A percentile compares a stretch with the other conserved stretches of the same genome.
Conservation (phyloP, 2,888 invertebrate genomes). For the Caenorhabditis sp. region DNA sequence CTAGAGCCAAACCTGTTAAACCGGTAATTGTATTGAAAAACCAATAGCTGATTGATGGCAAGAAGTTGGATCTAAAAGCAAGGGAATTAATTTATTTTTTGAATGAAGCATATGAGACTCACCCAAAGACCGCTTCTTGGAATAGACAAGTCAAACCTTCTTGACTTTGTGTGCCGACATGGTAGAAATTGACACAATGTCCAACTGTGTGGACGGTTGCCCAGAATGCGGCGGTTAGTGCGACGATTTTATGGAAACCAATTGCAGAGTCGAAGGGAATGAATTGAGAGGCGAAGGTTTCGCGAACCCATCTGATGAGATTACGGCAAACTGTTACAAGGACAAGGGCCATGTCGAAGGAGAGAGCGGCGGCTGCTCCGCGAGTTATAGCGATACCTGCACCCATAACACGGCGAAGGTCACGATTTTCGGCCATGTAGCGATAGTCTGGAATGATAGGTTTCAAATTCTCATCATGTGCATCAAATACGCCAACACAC, state of each 20-base stretch:
- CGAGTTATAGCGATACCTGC: constrained; percentile 71
- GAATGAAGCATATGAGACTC: constrained; percentile 3
- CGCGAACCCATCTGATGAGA: constrained; percentile 88
- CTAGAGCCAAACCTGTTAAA: constrained; percentile 74
- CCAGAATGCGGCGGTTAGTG: constrained; percentile 91
- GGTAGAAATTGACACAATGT: constrained; percentile 95
- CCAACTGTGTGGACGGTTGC: constrained; percentile 90
- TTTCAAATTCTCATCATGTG: no score
- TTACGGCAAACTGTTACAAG: constrained; percentile 85
- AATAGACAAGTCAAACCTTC: constrained; percentile 91
- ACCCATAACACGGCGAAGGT: constrained; percentile 93
- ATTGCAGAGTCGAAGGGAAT: constrained; percentile 93
- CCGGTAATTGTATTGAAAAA: constrained; percentile 85
- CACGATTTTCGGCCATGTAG: constrained; percentile 93
- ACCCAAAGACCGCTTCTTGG: constrained; percentile 85
- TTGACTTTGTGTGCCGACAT: constrained; percentile 91
- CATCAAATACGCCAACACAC: no score
- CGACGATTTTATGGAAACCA: constrained; percentile 94
- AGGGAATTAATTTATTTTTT: neutral
- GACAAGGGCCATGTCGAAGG: constrained; percentile 90
- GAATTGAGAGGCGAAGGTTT: constrained; percentile 90
- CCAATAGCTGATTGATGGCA: constrained; percentile 93
- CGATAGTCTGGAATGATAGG: constrained; percentile 80
- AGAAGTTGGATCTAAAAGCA: constrained; percentile 80
- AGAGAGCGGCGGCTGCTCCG: constrained; percentile 82